Percentiles rank a stretch among this genome's conserved stretches.
Evolutionary conservation across 2,888 invertebrate species (phyloP).

Genomic region (Zootermopsis nevadensis): DNA sequence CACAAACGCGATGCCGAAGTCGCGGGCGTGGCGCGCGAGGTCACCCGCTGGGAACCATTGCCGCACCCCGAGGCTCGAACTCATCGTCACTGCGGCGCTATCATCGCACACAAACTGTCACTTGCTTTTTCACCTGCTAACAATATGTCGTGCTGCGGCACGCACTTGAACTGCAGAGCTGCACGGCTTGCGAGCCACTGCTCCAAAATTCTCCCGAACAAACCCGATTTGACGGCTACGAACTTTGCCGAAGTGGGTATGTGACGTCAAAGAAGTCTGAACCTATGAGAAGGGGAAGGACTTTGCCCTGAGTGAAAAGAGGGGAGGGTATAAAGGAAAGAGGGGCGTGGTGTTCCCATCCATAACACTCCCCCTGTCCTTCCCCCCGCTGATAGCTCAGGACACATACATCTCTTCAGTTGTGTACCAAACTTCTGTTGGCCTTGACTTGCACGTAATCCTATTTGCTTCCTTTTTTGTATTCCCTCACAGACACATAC

Average conservation of each 20-base stretch:
- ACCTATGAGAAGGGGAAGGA: constrained; percentile 48
- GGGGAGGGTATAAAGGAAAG: constrained; percentile 51
- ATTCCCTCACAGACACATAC: constrained; percentile 22
- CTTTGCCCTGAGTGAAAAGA: constrained; percentile 44
- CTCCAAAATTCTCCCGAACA: constrained; percentile 39
- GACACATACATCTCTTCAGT: constrained; percentile 45
- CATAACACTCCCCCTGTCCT: constrained; percentile 43
- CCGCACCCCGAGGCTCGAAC: constrained; percentile 51
- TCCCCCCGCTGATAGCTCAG: constrained; percentile 13
- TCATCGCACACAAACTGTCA: constrained; percentile 20
- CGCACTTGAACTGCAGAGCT: constrained; percentile 31
- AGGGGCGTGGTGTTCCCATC: constrained; percentile 50
- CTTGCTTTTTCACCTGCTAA: constrained; percentile 28
- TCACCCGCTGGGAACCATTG: constrained; percentile 50
- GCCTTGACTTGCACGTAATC: constrained; percentile 51
- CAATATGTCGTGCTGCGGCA: constrained; percentile 9
- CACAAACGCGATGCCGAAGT: constrained; percentile 53
- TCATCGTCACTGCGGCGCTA: constrained; percentile 48
- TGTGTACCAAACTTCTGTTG: constrained; percentile 43
- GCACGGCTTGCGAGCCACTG: constrained; percentile 27
- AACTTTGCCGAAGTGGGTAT: constrained; percentile 42
- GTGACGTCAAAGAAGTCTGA: constrained; percentile 49
- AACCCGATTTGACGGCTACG: constrained; percentile 37
- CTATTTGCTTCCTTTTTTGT: constrained; percentile 44
- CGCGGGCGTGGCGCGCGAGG: constrained; percentile 51